Evolutionary conservation across 2,888 invertebrate species (phyloP).

Genomic region (Palloptera scutellata): DNA sequence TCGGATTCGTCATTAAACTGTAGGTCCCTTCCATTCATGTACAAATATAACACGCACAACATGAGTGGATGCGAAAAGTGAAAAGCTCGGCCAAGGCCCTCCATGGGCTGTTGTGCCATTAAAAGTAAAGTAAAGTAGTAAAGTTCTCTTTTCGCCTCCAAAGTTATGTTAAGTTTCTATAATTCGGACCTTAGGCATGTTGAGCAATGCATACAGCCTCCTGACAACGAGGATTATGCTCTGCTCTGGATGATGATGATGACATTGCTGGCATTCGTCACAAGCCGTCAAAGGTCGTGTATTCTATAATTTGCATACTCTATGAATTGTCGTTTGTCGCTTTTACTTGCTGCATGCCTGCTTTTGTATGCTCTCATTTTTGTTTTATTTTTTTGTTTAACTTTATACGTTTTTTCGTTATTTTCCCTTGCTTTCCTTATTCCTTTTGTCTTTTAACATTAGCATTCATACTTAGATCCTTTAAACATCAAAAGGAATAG

Average conservation of each 20-base stretch:
- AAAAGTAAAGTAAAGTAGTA: too few species aligned
- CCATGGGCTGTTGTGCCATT: too few species aligned
- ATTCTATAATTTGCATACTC: conserved; percentile 11
- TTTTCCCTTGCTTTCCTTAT: not conserved
- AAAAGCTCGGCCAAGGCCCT: too few species aligned
- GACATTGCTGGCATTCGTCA: too few species aligned
- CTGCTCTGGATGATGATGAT: too few species aligned
- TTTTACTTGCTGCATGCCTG: not conserved
- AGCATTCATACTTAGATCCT: conserved; percentile 11
- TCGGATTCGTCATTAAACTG: too few species aligned
- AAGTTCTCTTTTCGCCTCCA: too few species aligned
- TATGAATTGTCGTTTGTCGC: conserved; percentile 1
- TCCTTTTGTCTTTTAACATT: not conserved
- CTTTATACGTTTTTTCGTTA: conserved; percentile 14
- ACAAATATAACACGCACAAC: too few species aligned
- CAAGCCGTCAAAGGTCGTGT: not conserved
- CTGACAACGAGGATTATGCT: not conserved
- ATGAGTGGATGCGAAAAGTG: too few species aligned
- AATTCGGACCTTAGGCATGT: too few species aligned
- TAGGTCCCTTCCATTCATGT: too few species aligned
- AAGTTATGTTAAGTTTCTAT: too few species aligned
- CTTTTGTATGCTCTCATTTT: not conserved
- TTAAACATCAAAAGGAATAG: conserved; percentile 26
- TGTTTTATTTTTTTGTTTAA: conserved; percentile 1
- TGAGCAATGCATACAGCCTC: not conserved